phyloP scores from a whole-genome alignment of 2,797 vertebrate species.

The Anomalospiza imberbis region DNA sequence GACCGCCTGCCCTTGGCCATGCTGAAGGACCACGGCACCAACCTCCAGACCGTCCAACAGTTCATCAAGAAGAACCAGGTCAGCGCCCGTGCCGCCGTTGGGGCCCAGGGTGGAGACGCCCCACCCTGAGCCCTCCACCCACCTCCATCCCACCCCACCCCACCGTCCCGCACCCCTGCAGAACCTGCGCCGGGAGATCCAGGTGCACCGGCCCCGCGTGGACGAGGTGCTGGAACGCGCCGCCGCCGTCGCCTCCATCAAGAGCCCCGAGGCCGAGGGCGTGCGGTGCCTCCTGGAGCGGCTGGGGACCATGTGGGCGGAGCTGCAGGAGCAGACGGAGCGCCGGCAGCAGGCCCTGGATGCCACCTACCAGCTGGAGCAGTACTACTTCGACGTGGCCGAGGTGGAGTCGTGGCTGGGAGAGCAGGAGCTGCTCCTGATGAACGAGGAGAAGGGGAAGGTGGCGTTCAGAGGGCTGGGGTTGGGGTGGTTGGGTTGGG shows the following conservation, averaged over 20 bases:
- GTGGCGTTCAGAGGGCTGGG: neutral
- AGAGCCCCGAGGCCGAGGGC: slow-evolving; percentile 83
- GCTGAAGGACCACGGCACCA: slow-evolving; percentile 83
- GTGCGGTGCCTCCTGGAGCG: slow-evolving; percentile 80
- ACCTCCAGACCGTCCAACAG: slow-evolving; percentile 89
- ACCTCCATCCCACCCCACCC: too few relatives aligned
- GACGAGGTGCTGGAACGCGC: slow-evolving; percentile 89
- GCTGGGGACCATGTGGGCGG: slow-evolving; percentile 81
- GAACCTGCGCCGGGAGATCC: slow-evolving; percentile 86
- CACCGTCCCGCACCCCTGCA: neutral
- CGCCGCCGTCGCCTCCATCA: slow-evolving; percentile 78
- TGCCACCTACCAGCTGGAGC: slow-evolving; percentile 90
- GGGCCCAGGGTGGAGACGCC: too few relatives aligned
- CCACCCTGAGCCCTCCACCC: neutral
- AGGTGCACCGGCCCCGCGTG: slow-evolving; percentile 81
- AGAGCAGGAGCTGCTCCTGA: slow-evolving; percentile 94
- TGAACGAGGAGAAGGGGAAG: slow-evolving; percentile 96
- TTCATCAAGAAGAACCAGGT: slow-evolving; percentile 95
- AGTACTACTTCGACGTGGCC: slow-evolving; percentile 89
- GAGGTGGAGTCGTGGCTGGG: slow-evolving; percentile 95
- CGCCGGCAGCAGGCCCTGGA: slow-evolving; percentile 85
- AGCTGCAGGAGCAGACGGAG: slow-evolving; percentile 84
- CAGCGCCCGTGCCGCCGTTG: fast-evolving
- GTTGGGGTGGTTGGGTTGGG: neutral
- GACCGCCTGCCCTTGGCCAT: slow-evolving; percentile 88